Evolutionary conservation across 2,797 vertebrate species (phyloP).

Genomic region (Callimico goeldii): DNA sequence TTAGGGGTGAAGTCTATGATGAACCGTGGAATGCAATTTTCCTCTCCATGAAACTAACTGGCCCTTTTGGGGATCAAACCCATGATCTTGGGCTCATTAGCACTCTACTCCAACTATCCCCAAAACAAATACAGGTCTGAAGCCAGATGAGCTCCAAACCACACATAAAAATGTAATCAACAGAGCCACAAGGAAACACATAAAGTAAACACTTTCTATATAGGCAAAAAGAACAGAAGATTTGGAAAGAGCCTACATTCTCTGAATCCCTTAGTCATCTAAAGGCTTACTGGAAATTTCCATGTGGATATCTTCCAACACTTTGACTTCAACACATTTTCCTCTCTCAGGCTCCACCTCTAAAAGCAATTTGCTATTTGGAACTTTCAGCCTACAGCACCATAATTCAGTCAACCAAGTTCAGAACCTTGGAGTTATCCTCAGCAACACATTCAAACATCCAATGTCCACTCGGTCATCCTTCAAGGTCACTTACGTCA

Average conservation of each 20-base stretch:
- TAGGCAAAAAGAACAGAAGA: conserved; percentile 52
- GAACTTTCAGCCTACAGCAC: neutral
- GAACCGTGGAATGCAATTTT: conserved; percentile 45
- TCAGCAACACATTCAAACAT: neutral
- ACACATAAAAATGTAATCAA: conserved; percentile 76
- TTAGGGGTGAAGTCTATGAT: conserved; percentile 60
- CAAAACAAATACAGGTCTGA: conserved; percentile 70
- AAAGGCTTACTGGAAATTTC: conserved; percentile 73
- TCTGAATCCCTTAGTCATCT: conserved; percentile 65
- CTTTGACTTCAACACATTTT: conserved; percentile 57
- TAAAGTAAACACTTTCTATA: conserved; percentile 72
- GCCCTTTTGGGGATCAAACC: conserved; percentile 59
- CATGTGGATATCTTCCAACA: conserved; percentile 51
- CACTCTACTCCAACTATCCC: conserved; percentile 57
- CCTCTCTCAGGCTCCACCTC: neutral
- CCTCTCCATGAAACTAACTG: conserved; percentile 47
- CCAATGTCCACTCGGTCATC: neutral
- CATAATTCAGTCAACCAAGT: neutral
- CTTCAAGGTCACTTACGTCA: neutral
- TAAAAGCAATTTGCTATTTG: conserved; percentile 32
- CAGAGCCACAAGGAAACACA: conserved; percentile 63
- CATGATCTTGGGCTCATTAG: conserved; percentile 62
- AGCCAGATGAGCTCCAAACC: conserved; percentile 64
- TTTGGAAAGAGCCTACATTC: conserved; percentile 62
- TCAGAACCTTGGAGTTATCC: conserved; percentile 19